Evolutionary conservation across 1,140 invertebrate genomes (phyloP), one percentile per base, ranked within the genome.

Genomic region (Aphelinus atriplicis): DNA sequence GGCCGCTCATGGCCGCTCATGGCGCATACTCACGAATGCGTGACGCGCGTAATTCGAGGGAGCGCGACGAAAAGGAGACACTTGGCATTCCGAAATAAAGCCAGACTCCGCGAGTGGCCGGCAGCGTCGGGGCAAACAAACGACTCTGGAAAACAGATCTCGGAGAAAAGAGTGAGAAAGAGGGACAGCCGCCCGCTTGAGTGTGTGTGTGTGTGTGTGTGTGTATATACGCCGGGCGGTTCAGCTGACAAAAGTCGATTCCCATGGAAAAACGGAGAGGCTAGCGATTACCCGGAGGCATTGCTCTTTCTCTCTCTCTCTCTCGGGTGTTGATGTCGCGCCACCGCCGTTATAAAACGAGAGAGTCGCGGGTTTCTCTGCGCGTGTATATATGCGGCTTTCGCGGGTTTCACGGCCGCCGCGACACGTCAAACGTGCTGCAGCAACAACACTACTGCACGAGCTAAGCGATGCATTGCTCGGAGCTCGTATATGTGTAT

Each of bases 11-110:
- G 56, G 9, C 7, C 60, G 26, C 42, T 26, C 60, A 43, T 61
- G 60, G 3, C 3, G 43, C 42, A 45, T 9, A 61, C 6, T 26
- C 42, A 46, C 70, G 60, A 50, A 64, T 71, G 61, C 61, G 51
- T 63, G 45, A 71, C 61, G 51, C 61, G 61, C 51, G 66, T 58
- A 58, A 58, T 68, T 65, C 55, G 42, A 62, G 69, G 50, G 55
- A 55, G 45, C 10, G 10, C 45, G 70, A 55, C 51, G n/a, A 64
- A 48, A 63, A 63, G 60, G 9, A 46, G 48, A n/a, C 47, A 48
- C n/a, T 9, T 6, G 62, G 50, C 48, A 42, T 65, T 65, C 48
- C 50, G 50, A 9, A 65, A 65, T 43, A 48, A 4, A n/a, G 45
- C 7, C 60, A 46, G 61, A 26, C 26, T 26, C 26, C 26, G 45